phyloP scores from a whole-genome alignment of 1,140 invertebrate species.

The Bombus pyrosoma region DNA sequence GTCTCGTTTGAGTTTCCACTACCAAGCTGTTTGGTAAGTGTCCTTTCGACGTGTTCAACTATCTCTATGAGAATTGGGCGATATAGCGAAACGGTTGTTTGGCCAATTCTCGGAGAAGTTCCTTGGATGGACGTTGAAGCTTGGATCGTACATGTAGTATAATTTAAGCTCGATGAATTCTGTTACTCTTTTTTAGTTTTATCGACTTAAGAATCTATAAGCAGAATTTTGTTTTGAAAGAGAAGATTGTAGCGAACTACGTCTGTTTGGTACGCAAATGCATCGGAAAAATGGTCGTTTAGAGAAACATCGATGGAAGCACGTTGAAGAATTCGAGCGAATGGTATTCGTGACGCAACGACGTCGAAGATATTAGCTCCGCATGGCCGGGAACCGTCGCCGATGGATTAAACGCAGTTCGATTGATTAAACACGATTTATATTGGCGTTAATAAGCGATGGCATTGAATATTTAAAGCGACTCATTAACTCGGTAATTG shows the following conservation, averaged over 20 bases:
- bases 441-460: slow-evolving; percentile 50
- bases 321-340: neutral
- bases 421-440: slow-evolving; percentile 52
- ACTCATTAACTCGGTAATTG: slow-evolving; percentile 54
- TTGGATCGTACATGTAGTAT: neutral
- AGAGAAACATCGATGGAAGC: neutral
- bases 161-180: neutral
- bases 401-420: slow-evolving; percentile 37
- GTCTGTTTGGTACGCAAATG: neutral
- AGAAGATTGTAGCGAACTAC: neutral
- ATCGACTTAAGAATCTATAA: neutral
- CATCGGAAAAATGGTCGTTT: neutral
- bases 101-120: neutral
- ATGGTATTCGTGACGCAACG: slow-evolving; percentile 4
- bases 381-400: neutral
- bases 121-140: neutral
- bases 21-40: neutral
- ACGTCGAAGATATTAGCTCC: slow-evolving; percentile 33
- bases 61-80: neutral
- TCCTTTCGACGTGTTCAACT: neutral
- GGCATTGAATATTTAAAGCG: slow-evolving; percentile 55
- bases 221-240: neutral
- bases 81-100: neutral
- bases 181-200: neutral
- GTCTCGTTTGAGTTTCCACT: slow-evolving; percentile 7